Evolutionary conservation across 2,113 vertebrate species (phyloP).

Genomic region (Pristiophorus japonicus): DNA sequence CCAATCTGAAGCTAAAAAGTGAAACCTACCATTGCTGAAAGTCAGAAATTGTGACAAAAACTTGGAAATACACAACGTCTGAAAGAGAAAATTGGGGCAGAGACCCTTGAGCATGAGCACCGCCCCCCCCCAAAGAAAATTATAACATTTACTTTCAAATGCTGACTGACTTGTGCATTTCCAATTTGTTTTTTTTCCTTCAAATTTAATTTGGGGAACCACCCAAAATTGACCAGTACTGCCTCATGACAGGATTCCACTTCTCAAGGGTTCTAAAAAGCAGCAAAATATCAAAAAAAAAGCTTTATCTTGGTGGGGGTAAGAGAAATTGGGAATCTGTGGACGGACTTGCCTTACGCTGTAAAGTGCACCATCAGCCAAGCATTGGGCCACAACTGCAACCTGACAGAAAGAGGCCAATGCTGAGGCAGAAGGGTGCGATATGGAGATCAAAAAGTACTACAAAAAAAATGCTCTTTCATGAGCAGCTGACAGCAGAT

Average conservation of each 20-base stretch:
- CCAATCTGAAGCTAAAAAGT: neutral
- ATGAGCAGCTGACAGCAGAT: slow-evolving; percentile 19
- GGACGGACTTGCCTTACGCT: neutral
- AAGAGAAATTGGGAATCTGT: neutral
- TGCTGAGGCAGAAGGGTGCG: neutral
- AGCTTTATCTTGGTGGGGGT: neutral
- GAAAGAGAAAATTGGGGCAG: neutral
- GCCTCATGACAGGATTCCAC: neutral
- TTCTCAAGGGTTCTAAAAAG: neutral
- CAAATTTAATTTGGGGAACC: neutral
- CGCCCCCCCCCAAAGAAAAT: neutral
- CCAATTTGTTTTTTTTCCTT: neutral
- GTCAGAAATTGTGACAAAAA: neutral
- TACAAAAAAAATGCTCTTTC: neutral
- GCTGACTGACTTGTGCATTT: neutral
- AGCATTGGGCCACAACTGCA: slow-evolving; percentile 2
- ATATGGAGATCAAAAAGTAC: neutral
- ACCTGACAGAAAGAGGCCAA: neutral
- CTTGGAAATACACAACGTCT: neutral
- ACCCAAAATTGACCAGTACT: neutral
- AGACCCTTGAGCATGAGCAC: neutral
- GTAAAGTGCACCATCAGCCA: neutral
- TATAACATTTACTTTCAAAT: neutral
- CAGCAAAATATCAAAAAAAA: neutral
- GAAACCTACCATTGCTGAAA: neutral